Evolutionary conservation across 2,797 vertebrate species (phyloP).

Genomic region (Lepus townsendii): DNA sequence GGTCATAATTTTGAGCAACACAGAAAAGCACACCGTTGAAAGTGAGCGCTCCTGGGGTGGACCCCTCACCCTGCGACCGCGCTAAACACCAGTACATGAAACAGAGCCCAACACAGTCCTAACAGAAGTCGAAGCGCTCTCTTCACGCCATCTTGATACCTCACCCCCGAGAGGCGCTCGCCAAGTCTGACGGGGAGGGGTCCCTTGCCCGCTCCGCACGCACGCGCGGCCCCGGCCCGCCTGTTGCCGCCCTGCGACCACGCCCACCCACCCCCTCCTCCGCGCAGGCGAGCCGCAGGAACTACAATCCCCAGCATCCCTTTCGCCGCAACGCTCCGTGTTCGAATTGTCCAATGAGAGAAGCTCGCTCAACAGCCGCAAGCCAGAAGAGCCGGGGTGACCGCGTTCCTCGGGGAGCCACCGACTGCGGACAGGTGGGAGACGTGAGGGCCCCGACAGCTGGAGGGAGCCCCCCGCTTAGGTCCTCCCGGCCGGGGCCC

Average conservation of each 20-base stretch:
- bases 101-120: background rate
- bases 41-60: background rate
- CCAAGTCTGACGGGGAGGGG: too few relatives aligned
- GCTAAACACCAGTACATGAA: background rate
- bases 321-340: fast-evolving
- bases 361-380: background rate
- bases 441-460: background rate
- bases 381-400: background rate
- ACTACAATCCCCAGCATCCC: background rate
- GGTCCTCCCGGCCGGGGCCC: background rate
- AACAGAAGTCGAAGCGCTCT: background rate
- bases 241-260: too few relatives aligned
- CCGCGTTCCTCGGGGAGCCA: background rate
- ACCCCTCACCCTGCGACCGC: background rate
- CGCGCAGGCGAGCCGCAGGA: background rate
- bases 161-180: background rate
- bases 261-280: background rate
- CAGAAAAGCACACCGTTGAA: background rate
- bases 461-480: background rate
- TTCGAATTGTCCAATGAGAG: too few relatives aligned
- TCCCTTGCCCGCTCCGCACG: background rate
- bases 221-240: background rate
- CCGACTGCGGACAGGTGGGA: background rate
- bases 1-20: background rate
- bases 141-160: background rate